A percentile compares a stretch with the other conserved stretches of the same genome.
phyloP scores from a whole-genome alignment of 2,797 vertebrate species.

The Helarctos malayanus region DNA sequence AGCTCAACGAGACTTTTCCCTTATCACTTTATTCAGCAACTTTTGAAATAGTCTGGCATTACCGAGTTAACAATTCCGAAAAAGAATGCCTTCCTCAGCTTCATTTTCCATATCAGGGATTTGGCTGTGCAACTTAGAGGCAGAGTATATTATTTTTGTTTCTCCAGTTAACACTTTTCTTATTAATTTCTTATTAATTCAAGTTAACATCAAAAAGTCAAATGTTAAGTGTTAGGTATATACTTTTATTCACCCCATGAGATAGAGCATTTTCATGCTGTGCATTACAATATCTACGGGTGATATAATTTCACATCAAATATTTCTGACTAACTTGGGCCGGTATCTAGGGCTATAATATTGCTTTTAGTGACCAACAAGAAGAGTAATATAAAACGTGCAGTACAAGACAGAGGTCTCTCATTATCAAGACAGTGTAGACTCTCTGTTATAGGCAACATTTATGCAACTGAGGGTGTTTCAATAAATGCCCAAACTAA shows the following conservation, averaged over 20 bases:
- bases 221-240: not conserved
- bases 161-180: constrained; percentile 73
- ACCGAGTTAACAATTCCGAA: not conserved
- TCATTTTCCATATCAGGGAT: not conserved
- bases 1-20: not conserved
- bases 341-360: constrained; percentile 79
- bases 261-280: constrained; percentile 69
- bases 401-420: not conserved
- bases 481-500: constrained; percentile 7
- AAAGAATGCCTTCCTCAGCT: not conserved
- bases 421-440: not conserved
- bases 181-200: constrained; percentile 42
- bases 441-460: not conserved
- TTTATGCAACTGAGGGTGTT: not conserved
- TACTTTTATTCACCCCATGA: constrained; percentile 35
- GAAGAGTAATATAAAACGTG: not conserved
- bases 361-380: constrained; percentile 47
- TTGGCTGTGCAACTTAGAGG: not conserved
- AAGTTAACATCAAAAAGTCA: constrained; percentile 46
- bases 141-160: constrained; percentile 55
- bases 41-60: not conserved
- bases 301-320: constrained; percentile 49
- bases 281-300: constrained; percentile 83
- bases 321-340: constrained; percentile 63
- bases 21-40: not conserved